Percentiles rank a stretch among this genome's conserved stretches.
Conservation (phyloP, 2,113 vertebrate genomes). For the Tapirus terrestris region DNA sequence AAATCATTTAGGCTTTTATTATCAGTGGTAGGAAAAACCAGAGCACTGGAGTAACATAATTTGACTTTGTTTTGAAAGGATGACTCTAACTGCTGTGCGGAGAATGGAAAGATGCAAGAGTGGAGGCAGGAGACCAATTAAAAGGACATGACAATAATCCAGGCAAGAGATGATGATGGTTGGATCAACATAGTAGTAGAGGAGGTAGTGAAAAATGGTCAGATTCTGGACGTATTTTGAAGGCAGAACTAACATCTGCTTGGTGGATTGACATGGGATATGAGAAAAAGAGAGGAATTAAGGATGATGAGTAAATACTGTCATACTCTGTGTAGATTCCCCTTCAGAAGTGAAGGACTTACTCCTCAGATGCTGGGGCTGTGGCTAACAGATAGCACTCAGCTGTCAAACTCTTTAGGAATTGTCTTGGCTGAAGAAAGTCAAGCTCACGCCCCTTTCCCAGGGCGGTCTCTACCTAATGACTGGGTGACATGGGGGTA, state of each 20-base stretch:
- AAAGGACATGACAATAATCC: background rate
- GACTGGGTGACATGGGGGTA: background rate
- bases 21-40: background rate
- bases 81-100: background rate
- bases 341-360: background rate
- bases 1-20: background rate
- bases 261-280: background rate
- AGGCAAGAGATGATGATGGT: background rate
- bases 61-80: background rate
- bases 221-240: background rate
- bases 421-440: background rate
- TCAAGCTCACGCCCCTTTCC: background rate
- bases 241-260: background rate
- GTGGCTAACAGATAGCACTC: background rate
- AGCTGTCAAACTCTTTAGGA: background rate
- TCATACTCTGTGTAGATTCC: background rate
- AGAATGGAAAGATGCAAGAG: background rate
- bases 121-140: background rate
- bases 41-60: background rate
- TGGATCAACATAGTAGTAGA: background rate
- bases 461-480: background rate
- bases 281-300: background rate
- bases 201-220: background rate
- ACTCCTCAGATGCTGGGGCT: background rate
- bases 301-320: background rate